Evolutionary conservation across 2,888 invertebrate species (phyloP).

Genomic region (Deroplatys truncata): DNA sequence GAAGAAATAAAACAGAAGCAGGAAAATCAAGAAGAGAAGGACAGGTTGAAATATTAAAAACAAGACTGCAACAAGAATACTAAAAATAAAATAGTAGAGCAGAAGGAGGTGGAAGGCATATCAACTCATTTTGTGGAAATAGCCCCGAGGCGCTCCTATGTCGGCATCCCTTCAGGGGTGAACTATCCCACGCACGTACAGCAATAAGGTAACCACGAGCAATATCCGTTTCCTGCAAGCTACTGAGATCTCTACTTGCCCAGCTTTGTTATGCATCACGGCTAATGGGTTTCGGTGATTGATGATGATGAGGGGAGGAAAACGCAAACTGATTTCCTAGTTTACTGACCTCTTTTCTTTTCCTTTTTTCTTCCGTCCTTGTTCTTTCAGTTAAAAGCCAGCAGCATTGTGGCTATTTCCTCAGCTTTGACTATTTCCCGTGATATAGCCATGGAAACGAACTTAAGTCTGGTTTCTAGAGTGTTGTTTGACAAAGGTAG

Average conservation of each 20-base stretch:
- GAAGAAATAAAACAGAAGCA: too few species aligned
- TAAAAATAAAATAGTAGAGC: too few species aligned
- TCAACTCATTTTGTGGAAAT: background rate
- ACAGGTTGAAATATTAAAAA: too few species aligned
- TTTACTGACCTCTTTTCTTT: background rate
- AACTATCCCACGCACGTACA: background rate
- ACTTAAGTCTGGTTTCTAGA: too few species aligned
- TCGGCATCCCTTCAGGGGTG: background rate
- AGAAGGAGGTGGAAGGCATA: too few species aligned
- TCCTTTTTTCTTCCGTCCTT: background rate
- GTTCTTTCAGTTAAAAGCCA: background rate
- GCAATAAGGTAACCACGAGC: background rate
- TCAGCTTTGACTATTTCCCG: background rate
- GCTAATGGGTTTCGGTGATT: background rate
- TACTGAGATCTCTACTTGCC: background rate
- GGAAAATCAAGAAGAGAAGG: too few species aligned
- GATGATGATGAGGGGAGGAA: background rate
- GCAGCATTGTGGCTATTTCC: background rate
- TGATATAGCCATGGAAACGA: too few species aligned
- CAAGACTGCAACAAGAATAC: too few species aligned
- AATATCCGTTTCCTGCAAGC: background rate
- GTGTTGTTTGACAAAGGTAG: too few species aligned
- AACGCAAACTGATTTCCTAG: background rate
- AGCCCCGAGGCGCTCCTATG: background rate
- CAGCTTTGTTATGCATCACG: background rate